Evolutionary conservation across 2,888 invertebrate species (phyloP).

Genomic region (Minunthozetes semirufus): DNA sequence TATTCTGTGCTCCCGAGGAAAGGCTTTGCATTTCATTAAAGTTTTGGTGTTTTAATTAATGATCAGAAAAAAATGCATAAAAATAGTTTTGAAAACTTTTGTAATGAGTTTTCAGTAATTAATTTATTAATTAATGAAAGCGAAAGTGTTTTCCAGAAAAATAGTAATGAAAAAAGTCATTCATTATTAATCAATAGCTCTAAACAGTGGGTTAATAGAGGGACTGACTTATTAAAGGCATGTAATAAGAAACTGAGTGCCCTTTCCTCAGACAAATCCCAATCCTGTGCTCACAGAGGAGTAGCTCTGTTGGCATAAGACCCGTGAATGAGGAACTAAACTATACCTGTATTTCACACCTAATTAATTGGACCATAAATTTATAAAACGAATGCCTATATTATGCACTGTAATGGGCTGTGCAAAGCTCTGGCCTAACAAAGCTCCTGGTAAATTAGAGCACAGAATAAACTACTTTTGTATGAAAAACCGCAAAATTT

Average conservation of each 20-base stretch:
- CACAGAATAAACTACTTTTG: no score
- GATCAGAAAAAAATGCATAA: not conserved
- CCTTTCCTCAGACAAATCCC: not conserved
- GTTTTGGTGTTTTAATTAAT: not conserved
- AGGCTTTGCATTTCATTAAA: no score
- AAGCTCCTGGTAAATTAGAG: no score
- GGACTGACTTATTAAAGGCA: not conserved
- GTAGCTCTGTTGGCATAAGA: no score
- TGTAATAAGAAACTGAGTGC: not conserved
- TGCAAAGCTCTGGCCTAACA: no score
- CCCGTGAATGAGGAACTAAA: not conserved
- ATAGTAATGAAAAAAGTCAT: conserved; percentile 6
- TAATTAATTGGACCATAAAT: conserved; percentile 28
- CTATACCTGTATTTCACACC: conserved; percentile 19
- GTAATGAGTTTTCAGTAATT: conserved; percentile 18
- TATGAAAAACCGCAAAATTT: no score
- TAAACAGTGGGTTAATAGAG: not conserved
- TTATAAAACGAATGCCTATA: not conserved
- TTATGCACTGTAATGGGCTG: no score
- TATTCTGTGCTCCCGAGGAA: no score
- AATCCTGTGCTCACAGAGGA: no score
- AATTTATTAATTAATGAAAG: not conserved
- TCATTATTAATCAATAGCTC: not conserved
- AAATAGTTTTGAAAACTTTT: not conserved
- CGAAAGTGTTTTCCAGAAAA: not conserved